A percentile compares a stretch with the other conserved stretches of the same genome.
phyloP scores from a whole-genome alignment of 2,888 invertebrate genomes.

The Volucella inanis region DNA sequence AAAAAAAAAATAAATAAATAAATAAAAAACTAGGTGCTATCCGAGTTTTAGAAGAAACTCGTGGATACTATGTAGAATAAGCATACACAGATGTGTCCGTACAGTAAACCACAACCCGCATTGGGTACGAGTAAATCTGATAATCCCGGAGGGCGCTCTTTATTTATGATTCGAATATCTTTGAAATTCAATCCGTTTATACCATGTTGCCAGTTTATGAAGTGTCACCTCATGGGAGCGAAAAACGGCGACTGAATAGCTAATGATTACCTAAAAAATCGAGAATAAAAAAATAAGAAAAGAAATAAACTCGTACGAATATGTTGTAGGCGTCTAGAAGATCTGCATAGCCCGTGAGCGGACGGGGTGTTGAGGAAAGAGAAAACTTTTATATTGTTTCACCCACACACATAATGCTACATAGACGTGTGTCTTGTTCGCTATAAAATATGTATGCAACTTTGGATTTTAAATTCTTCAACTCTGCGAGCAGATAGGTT shows the following conservation, averaged over 20 bases:
- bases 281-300: constrained; percentile 29
- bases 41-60: constrained; percentile 3
- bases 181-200: constrained; percentile 71
- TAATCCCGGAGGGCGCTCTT: constrained; percentile 59
- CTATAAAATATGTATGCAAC: constrained; percentile 45
- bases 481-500: background rate
- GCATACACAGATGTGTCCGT: background rate
- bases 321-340: constrained; percentile 1
- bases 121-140: constrained; percentile 49
- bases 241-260: constrained; percentile 72
- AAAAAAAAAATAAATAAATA: constrained; percentile 2
- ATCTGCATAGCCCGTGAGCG: constrained; percentile 8
- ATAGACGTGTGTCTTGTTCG: constrained; percentile 33
- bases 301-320: constrained; percentile 48
- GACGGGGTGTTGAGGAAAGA: constrained; percentile 6
- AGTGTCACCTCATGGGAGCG: constrained; percentile 59
- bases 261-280: constrained; percentile 69
- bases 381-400: constrained; percentile 38
- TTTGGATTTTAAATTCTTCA: constrained; percentile 35
- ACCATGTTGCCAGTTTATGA: constrained; percentile 63
- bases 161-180: constrained; percentile 65
- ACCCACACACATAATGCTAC: constrained; percentile 49
- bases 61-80: constrained; percentile 4
- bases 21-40: background rate
- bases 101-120: constrained; percentile 39